Evolutionary conservation across 2,888 invertebrate species (phyloP), one percentile per base, ranked within the genome.

Genomic region (Isoperla grammatica): DNA sequence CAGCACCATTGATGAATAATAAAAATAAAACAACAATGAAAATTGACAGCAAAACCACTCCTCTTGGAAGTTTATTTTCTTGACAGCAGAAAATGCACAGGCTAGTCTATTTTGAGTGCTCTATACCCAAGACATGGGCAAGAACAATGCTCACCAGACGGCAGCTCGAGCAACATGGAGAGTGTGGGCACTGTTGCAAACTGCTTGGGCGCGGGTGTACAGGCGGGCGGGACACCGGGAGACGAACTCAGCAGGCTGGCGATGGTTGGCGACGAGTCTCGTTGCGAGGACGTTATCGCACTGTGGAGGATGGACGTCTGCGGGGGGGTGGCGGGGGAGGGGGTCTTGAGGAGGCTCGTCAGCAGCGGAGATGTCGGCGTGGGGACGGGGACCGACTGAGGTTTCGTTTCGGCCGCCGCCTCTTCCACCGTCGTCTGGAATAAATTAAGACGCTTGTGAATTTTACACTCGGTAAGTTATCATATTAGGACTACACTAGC

Each of bases 331-430:
- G n/a, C 20, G 4, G 81, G 81, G 23, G 81, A 81, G 1, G 83
- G 82, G 46, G 86, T 87, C 72, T 92, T 90, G 4, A 94, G 75
- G 39, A 94, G 77, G 48, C 91, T 91, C 8, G 93, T 91, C 49
- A 94, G 77, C 45, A 94, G 75, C 0, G 92, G 92, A 6, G 81
- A 76, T 9, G 70, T 75, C 64, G 69, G 72, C 60, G 69, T 67
- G 2, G 65, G 67, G 17, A 62, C 57, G n/a, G 65, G 61, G 11
- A 29, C 8, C 11, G 23, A 17, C 15, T 12, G 8, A 35, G 63
- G 20, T 40, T 35, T 29, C 23, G 56, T 37, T 13, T 56, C 39
- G 42, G 45, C 22, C 74, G 2, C 73, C 70, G 68, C 74, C 74
- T 63, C 73, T 72, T 43, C 72, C 68, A 35, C 66, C 49, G 49